These are phyloP conservation scores for Melanogrammus aeglefinus DNA, from an alignment of 2,797 vertebrate species.

Conservation along the genomic window DNA sequence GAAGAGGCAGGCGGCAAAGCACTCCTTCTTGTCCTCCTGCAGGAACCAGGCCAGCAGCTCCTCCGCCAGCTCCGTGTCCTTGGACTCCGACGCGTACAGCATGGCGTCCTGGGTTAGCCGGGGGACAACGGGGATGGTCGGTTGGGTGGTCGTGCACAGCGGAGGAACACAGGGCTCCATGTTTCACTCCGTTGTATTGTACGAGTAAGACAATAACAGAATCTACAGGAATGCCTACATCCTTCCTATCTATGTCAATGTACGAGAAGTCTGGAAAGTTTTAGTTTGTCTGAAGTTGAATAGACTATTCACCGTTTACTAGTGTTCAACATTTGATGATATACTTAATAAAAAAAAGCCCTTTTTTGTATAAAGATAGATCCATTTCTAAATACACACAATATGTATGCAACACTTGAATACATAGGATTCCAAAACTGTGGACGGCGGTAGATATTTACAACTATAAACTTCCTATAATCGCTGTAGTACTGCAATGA, in stretches of 20 bases:
- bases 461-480: background rate
- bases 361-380: too few relatives aligned
- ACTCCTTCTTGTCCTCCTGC: slow-evolving; percentile 91
- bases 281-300: too few relatives aligned
- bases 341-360: too few relatives aligned
- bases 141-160: background rate
- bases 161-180: background rate
- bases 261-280: too few relatives aligned
- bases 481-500: background rate
- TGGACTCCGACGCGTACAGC: slow-evolving; percentile 76
- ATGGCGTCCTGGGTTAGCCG: slow-evolving; percentile 69
- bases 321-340: too few relatives aligned
- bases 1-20: slow-evolving; percentile 98
- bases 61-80: slow-evolving; percentile 83
- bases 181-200: background rate
- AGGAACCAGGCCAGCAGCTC: slow-evolving; percentile 96
- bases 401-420: too few relatives aligned
- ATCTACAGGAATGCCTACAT: background rate
- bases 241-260: background rate
- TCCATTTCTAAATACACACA: too few relatives aligned
- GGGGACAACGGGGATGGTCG: background rate
- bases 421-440: too few relatives aligned
- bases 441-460: background rate
- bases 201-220: background rate
- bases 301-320: too few relatives aligned